phyloP scores from a whole-genome alignment of 2,888 invertebrate species.

The Spisula subtruncata region DNA sequence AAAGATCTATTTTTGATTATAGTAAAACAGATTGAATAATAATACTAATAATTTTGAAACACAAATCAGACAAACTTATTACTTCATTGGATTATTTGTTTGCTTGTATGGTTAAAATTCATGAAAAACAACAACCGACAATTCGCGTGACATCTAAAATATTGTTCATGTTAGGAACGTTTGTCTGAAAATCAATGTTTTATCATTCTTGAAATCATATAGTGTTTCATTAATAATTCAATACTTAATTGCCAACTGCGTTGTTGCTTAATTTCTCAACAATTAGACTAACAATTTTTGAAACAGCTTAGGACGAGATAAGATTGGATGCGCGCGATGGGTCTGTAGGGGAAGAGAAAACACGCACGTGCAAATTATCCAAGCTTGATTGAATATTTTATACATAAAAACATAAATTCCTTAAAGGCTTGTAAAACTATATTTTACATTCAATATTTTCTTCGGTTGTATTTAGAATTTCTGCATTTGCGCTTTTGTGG shows the following conservation, averaged over 20 bases:
- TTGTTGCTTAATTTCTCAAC: constrained; percentile 8
- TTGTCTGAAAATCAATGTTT: constrained; percentile 11
- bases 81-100: not conserved
- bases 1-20: too few relatives aligned
- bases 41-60: too few relatives aligned
- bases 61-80: too few relatives aligned
- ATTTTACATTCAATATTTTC: not conserved
- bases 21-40: too few relatives aligned
- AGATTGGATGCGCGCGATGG: not conserved
- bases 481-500: not conserved
- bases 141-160: not conserved
- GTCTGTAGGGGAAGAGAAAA: not conserved
- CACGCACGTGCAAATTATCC: constrained; percentile 4
- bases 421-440: not conserved
- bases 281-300: constrained; percentile 24
- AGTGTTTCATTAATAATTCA: constrained; percentile 22
- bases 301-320: not conserved
- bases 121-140: not conserved
- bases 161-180: not conserved
- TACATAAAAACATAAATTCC: not conserved
- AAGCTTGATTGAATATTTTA: not conserved
- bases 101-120: not conserved
- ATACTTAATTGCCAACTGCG: constrained; percentile 25
- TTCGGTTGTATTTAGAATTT: not conserved
- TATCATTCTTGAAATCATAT: constrained; percentile 25